Evolutionary conservation across 2,113 vertebrate genomes (phyloP).

Genomic region (Boleophthalmus pectinirostris): DNA sequence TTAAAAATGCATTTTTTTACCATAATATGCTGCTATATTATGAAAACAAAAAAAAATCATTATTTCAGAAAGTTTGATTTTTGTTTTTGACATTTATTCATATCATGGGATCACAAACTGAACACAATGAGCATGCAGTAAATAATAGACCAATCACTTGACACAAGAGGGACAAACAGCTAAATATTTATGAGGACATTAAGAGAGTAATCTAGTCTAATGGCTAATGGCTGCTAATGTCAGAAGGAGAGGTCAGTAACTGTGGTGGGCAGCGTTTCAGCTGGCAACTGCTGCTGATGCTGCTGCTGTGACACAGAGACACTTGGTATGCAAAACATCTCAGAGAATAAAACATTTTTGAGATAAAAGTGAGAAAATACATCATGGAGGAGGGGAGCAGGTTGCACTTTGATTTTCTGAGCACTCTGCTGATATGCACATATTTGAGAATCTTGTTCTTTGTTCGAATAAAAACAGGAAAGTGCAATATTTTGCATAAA

Average conservation of each 20-base stretch:
- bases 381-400: conserved; percentile 29
- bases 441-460: conserved; percentile 32
- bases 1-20: background rate
- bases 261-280: conserved; percentile 33
- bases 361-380: conserved; percentile 21
- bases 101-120: conserved; percentile 15
- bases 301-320: conserved; percentile 64
- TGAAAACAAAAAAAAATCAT: background rate
- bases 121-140: conserved; percentile 26
- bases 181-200: conserved; percentile 30
- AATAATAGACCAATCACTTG: conserved; percentile 22
- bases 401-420: conserved; percentile 43
- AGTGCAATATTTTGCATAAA: background rate
- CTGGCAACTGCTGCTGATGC: conserved; percentile 46
- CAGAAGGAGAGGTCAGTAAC: conserved; percentile 43
- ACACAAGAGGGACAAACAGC: conserved; percentile 33
- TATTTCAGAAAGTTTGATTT: background rate
- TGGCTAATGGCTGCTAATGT: conserved; percentile 53
- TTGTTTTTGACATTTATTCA: background rate
- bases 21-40: background rate
- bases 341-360: conserved; percentile 58
- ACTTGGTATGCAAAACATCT: conserved; percentile 52
- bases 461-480: background rate
- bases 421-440: conserved; percentile 51
- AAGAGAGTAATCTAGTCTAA: conserved; percentile 28